phyloP scores from a whole-genome alignment of 2,113 vertebrate genomes.

The Tylochromis polylepis region DNA sequence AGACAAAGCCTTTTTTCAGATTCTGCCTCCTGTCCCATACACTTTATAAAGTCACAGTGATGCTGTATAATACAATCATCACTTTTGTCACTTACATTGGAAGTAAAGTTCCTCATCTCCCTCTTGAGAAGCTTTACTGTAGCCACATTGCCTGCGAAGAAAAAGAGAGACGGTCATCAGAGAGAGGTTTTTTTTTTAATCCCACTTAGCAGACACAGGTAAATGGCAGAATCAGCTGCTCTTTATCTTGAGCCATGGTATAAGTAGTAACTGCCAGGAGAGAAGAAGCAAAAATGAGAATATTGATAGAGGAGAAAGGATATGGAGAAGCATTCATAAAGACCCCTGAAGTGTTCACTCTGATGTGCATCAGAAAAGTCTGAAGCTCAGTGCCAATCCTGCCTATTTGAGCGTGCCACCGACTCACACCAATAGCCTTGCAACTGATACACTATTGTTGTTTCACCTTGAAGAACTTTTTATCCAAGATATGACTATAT shows the following conservation, averaged over 20 bases:
- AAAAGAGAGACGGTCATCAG: background rate
- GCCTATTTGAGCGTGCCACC: background rate
- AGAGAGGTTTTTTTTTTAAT: background rate
- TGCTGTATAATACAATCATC: background rate
- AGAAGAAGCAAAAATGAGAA: background rate
- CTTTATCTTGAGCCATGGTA: background rate
- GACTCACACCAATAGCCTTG: background rate
- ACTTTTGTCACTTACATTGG: slow-evolving; percentile 78
- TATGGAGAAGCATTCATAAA: background rate
- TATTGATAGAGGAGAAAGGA: background rate
- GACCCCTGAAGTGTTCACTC: background rate
- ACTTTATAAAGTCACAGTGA: background rate
- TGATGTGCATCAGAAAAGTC: background rate
- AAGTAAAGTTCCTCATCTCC: slow-evolving; percentile 91
- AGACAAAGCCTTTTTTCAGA: background rate
- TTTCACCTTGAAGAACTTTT: background rate
- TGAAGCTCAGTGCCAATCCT: slow-evolving; percentile 8
- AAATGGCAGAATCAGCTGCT: background rate
- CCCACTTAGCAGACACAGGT: background rate
- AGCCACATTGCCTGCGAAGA: slow-evolving; percentile 82
- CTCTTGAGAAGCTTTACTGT: slow-evolving; percentile 89
- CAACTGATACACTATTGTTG: slow-evolving; percentile 9
- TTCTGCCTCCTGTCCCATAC: background rate
- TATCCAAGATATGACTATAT: background rate
- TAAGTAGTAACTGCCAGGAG: slow-evolving; percentile 9